Evolutionary conservation across 1,140 invertebrate genomes (phyloP).

Genomic region (Dendrolimus punctatus): DNA sequence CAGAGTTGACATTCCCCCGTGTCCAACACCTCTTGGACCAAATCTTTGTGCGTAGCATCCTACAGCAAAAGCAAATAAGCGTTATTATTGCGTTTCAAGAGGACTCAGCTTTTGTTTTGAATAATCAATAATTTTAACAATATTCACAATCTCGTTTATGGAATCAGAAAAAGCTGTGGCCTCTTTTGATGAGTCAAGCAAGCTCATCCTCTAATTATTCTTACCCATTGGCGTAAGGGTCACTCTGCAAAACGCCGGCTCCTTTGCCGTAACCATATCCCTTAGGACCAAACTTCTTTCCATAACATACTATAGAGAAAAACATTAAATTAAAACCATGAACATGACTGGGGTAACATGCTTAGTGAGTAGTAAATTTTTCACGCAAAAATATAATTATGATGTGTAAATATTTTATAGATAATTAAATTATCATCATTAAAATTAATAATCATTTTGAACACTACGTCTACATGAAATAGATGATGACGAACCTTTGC

Average conservation of each 20-base stretch:
- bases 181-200: constrained; percentile 35
- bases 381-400: constrained; percentile 63
- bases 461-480: not conserved
- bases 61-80: constrained; percentile 71
- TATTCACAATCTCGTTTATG: not conserved
- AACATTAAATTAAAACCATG: constrained; percentile 34
- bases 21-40: constrained; percentile 92
- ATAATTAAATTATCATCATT: not conserved
- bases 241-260: constrained; percentile 91
- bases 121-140: constrained; percentile 1
- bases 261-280: constrained; percentile 95
- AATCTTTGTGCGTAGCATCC: constrained; percentile 86
- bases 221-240: constrained; percentile 84
- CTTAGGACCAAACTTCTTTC: constrained; percentile 94
- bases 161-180: constrained; percentile 31
- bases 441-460: not conserved
- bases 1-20: constrained; percentile 83
- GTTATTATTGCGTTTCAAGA: constrained; percentile 42
- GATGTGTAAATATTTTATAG: not conserved
- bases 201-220: constrained; percentile 30
- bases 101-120: constrained; percentile 28
- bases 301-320: constrained; percentile 88
- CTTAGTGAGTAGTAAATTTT: constrained; percentile 13
- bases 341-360: constrained; percentile 21
- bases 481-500: constrained; percentile 84